Base-by-base conservation (phyloP, 2,888 invertebrate genomes). In the Xanthostigma xanthostigma region DNA sequence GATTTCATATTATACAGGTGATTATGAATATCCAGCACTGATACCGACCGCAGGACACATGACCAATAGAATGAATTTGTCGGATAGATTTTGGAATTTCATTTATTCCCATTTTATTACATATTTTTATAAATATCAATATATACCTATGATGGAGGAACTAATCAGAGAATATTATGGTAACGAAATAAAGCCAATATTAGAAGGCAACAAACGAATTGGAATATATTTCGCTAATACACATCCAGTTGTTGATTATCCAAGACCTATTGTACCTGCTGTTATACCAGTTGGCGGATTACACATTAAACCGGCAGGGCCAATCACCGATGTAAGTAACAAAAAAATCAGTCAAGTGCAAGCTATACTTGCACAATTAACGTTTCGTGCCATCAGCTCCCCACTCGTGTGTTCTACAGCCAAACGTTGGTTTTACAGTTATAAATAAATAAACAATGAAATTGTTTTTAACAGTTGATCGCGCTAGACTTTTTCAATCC, bases 221-320 rank as follows among this genome's bases (percentile, higher is more conserved):
- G 61, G 60, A 47, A 55, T 65, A 60, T 38, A 64, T 40, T 64
- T 66, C 45, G 48, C 62, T 5, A 62, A 61, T 48, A 55, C 56
- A 0, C 59, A 65, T 59, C 62, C 63, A 1, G 53, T 63, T 41
- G 54, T 64, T 40, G 58, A 62, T 49, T 53, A 57, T 13, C 54
- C 60, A 8, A 57, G 62, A 51, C 61, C 64, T 6, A 59, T 56
- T 41, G 57, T 62, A 11, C 64, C 65, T 8, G 58, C 58, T 44
- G 55, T 64, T 11, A 56, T 64, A 10, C 57, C 60, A 34, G 51
- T 64, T 39, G 58, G 59, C 27, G 59, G 57, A 12, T 54, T 63
- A 49, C 63, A 64, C 50, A 53, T 64, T 35, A 55, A 55, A 46
- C 56, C 58, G 17, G 43, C 50, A 4, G 58, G 61, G 51, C 54